Evolutionary conservation across 30 jellyfish, hydroid and myxozoan species (phyloP), one percentile per base, ranked within the genome.

Genomic region (Hydra vulgaris): DNA sequence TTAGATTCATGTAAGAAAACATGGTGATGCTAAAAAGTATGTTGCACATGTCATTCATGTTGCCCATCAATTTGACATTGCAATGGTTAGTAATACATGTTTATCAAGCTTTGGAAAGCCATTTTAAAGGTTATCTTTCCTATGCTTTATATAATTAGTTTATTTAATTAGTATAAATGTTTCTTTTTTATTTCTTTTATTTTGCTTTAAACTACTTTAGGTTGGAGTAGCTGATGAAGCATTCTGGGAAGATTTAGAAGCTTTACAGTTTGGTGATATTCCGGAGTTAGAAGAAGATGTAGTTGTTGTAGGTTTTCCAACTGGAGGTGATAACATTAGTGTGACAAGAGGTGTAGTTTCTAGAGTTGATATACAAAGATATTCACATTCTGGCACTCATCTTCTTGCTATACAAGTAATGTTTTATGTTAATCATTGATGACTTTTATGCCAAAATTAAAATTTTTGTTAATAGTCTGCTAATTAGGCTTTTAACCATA

Each of bases 301-400:
- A 20, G 89, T 83, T 26, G 96, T 88, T 19, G 94, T 88, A 17
- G 96, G 96, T 23, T 88, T 82, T 66, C 95, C 96, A 15, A 88
- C 96, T 27, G 96, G 96, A 21, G 96, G 96, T 52, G 96, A 88
- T 72, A 88, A 88, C 72, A 75, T 88, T 7, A 88, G 96, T 55
- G 94, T 88, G 56, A 88, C 96, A 26, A 73, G 96, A n/a, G 96
- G 96, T 0, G 96, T 88, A 26, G 96, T 88, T n/a, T 88, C 96
- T 8, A 82, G 96, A 25, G 96, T 88, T 8, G 96, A 82, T 66
- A 78, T 88, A 52, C 89, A 85, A 73, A 70, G 89, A 53, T 88
- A 88, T 79, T 88, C 94, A 16, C 96, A 88, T 68, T 88, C 96
- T 68, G 94, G 94, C 17, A 74, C 79, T n/a, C 95, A 88, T 21